These are phyloP conservation scores for Heteromormyrus szaboi DNA, from an alignment of 2,797 vertebrate genomes.

Conservation along the genomic window DNA sequence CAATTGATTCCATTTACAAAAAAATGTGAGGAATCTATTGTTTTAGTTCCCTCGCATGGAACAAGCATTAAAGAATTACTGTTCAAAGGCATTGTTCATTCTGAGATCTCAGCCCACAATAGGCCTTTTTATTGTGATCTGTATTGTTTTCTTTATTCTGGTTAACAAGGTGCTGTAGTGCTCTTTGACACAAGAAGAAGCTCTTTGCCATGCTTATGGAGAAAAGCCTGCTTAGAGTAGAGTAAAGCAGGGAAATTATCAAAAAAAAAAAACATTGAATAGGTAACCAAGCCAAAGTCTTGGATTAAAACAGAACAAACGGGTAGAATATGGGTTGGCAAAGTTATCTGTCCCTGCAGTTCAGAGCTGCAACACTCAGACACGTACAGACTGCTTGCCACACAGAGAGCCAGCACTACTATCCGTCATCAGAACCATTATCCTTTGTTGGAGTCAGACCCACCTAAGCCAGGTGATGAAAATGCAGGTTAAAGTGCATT, in stretches of 20 bases:
- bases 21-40: background rate
- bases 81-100: background rate
- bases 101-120: background rate
- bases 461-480: slow-evolving; percentile 72
- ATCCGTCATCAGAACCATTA: slow-evolving; percentile 75
- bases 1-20: slow-evolving; percentile 4
- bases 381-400: slow-evolving; percentile 56
- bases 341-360: slow-evolving; percentile 31
- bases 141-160: background rate
- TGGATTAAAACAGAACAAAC: slow-evolving; percentile 48
- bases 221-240: slow-evolving; percentile 26
- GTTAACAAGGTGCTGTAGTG: background rate
- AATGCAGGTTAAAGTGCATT: slow-evolving; percentile 73
- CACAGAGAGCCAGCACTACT: slow-evolving; percentile 52
- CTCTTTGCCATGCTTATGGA: background rate
- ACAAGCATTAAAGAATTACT: slow-evolving; percentile 9
- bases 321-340: slow-evolving; percentile 50
- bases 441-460: slow-evolving; percentile 68
- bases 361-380: slow-evolving; percentile 39
- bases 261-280: slow-evolving; percentile 41
- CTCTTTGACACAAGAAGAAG: background rate
- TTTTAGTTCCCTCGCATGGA: background rate
- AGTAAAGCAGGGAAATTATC: slow-evolving; percentile 34
- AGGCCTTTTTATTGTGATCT: background rate
- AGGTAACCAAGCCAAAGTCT: slow-evolving; percentile 22